A percentile compares a stretch with the other conserved stretches of the same genome.
phyloP scores from a whole-genome alignment of 2,113 vertebrate species.

The Plotosus lineatus region DNA sequence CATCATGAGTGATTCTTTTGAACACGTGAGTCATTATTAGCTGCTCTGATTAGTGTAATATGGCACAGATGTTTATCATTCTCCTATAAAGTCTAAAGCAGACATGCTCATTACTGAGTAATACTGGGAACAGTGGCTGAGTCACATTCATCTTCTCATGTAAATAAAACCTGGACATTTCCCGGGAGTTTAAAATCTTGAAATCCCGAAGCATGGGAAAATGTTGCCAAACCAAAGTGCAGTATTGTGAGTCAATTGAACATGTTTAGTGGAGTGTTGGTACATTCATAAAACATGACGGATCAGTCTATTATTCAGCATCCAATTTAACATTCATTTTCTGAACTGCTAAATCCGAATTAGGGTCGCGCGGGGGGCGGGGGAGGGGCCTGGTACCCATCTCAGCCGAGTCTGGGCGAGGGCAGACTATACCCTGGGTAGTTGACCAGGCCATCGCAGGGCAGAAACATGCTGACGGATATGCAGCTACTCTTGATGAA shows the following conservation, averaged over 20 bases:
- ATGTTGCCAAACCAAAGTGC: constrained; percentile 32
- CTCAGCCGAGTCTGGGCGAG: too few relatives aligned
- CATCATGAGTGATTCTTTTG: constrained; percentile 16
- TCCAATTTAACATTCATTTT: too few relatives aligned
- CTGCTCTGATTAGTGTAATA: constrained; percentile 26
- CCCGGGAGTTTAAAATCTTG: constrained; percentile 17
- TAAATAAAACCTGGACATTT: constrained; percentile 43
- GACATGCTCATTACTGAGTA: constrained; percentile 37
- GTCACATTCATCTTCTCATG: constrained; percentile 37
- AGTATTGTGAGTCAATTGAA: neutral
- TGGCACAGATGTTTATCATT: constrained; percentile 35
- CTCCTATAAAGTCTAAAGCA: constrained; percentile 29
- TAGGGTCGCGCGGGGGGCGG: too few relatives aligned
- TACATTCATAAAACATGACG: neutral
- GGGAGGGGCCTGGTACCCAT: too few relatives aligned
- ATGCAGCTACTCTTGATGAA: too few relatives aligned
- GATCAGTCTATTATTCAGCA: neutral
- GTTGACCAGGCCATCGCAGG: too few relatives aligned
- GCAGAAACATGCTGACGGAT: too few relatives aligned
- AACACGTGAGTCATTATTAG: constrained; percentile 5
- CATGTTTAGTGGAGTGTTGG: neutral
- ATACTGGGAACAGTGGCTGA: constrained; percentile 46
- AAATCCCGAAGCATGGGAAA: constrained; percentile 19
- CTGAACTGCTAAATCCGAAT: too few relatives aligned
- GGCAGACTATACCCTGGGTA: too few relatives aligned